These are phyloP conservation scores for Macrotis lagotis DNA, from an alignment of 2,113 vertebrate species.

Conservation along the genomic window DNA sequence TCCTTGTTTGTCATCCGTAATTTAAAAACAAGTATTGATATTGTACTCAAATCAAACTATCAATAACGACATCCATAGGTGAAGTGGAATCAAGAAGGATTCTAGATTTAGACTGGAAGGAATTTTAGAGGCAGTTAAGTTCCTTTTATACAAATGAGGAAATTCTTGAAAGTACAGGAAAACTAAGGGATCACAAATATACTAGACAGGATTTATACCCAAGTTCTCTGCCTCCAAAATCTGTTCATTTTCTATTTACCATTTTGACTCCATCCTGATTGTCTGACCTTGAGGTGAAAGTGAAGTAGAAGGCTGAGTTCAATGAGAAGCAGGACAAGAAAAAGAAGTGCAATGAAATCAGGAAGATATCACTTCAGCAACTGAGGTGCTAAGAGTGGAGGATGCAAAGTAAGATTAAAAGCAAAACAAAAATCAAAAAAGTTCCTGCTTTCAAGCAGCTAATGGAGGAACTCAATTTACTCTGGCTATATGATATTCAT, in stretches of 20 bases:
- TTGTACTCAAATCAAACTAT: background rate
- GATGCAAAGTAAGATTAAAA: background rate
- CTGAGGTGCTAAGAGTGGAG: background rate
- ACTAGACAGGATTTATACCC: no score
- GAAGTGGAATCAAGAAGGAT: no score
- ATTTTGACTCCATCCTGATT: background rate
- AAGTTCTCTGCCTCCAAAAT: background rate
- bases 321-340: background rate
- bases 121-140: background rate
- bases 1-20: background rate
- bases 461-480: background rate
- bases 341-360: background rate
- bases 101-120: no score
- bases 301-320: background rate
- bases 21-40: background rate
- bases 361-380: background rate
- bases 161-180: background rate
- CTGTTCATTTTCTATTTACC: background rate
- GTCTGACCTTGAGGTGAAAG: background rate
- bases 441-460: background rate
- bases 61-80: background rate
- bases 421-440: background rate
- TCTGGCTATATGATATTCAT: background rate
- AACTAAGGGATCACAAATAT: background rate
- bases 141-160: background rate